These are phyloP conservation scores for Scomber japonicus DNA, from an alignment of 2,113 vertebrate species.

Conservation along the genomic window DNA sequence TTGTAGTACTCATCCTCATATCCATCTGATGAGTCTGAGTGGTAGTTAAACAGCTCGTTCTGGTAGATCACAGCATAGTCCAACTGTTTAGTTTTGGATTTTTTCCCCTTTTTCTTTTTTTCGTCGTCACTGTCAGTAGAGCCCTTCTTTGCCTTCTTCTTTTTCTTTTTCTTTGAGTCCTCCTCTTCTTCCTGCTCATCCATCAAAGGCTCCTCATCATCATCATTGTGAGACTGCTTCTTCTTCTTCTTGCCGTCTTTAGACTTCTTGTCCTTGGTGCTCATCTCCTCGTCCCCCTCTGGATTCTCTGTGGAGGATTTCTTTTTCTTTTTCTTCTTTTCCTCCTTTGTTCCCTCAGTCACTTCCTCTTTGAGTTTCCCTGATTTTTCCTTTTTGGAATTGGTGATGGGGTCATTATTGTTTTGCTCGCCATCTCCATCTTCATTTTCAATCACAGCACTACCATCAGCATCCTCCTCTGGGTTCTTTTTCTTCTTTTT, in stretches of 20 bases:
- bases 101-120: conserved; percentile 88
- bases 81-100: conserved; percentile 87
- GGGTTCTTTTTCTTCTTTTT: conserved; percentile 68
- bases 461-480: conserved; percentile 50
- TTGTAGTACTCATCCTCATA: conserved; percentile 94
- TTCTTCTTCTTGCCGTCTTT: conserved; percentile 83
- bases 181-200: conserved; percentile 80
- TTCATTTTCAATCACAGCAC: conserved; percentile 70
- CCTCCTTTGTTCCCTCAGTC: conserved; percentile 70
- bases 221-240: conserved; percentile 66
- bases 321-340: conserved; percentile 82
- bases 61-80: conserved; percentile 92
- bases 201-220: conserved; percentile 68
- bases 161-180: conserved; percentile 84
- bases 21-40: conserved; percentile 89
- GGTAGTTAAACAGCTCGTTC: conserved; percentile 89
- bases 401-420: conserved; percentile 83
- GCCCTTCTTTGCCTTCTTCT: conserved; percentile 84
- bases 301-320: conserved; percentile 78
- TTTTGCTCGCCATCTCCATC: conserved; percentile 76
- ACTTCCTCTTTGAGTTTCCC: conserved; percentile 78
- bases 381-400: conserved; percentile 77
- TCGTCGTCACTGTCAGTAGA: conserved; percentile 83
- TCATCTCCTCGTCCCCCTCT: conserved; percentile 73
- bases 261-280: conserved; percentile 81